Conservation (phyloP, 2,113 vertebrate species). For the Columba livia region DNA sequence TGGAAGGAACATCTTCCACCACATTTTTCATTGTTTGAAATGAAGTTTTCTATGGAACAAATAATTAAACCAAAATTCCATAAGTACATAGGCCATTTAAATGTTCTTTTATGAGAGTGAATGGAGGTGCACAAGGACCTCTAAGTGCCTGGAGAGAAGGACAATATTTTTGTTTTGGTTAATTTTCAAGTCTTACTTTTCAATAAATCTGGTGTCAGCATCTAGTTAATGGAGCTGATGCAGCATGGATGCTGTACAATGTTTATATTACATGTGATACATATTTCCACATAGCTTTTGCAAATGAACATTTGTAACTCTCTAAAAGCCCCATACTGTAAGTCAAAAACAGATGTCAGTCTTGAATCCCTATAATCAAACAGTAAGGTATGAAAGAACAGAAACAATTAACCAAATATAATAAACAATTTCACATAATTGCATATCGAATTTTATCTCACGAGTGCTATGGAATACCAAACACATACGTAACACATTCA, state of each 20-base stretch:
- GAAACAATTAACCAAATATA: background rate
- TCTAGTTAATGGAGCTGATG: background rate
- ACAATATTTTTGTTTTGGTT: background rate
- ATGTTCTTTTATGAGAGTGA: background rate
- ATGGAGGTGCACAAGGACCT: background rate
- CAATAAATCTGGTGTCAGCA: background rate
- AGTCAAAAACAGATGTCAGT: background rate
- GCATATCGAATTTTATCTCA: background rate
- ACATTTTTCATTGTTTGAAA: background rate
- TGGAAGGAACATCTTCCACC: background rate
- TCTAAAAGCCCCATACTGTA: background rate
- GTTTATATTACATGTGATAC: background rate
- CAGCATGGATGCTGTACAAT: background rate
- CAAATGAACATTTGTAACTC: background rate
- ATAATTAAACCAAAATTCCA: background rate
- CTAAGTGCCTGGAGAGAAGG: background rate
- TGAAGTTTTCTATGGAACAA: background rate
- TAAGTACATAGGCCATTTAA: background rate
- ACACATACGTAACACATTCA: background rate
- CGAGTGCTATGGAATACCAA: background rate
- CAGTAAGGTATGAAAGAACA: background rate
- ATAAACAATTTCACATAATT: background rate
- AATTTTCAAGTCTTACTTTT: background rate
- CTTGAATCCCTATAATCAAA: background rate
- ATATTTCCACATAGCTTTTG: background rate